Percentiles rank a stretch among this genome's conserved stretches.
Evolutionary conservation across 1,140 invertebrate species (phyloP).

Genomic region (Propsilocerus akamusi): DNA sequence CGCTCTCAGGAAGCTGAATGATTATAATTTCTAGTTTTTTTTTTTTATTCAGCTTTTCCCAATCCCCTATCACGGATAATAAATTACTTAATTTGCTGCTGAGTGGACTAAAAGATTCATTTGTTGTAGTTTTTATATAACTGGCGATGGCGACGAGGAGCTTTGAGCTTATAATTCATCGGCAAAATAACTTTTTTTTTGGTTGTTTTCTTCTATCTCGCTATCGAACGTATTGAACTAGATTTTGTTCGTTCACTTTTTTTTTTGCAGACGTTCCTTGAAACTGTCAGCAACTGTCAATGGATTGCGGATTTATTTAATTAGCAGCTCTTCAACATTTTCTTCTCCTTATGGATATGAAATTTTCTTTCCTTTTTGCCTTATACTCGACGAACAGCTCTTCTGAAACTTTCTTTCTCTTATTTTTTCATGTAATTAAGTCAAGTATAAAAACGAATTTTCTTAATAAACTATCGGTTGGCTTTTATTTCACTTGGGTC

Average conservation of each 20-base stretch:
- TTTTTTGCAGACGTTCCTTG: neutral
- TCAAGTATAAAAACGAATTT: too few relatives aligned
- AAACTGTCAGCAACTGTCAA: neutral
- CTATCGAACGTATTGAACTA: neutral
- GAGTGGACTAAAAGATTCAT: neutral
- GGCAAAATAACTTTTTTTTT: too few relatives aligned
- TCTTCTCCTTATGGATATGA: too few relatives aligned
- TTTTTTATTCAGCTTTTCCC: constrained; percentile 3
- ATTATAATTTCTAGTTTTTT: too few relatives aligned
- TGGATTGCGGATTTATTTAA: neutral
- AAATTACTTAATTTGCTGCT: neutral
- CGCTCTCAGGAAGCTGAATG: too few relatives aligned
- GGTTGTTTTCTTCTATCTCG: neutral
- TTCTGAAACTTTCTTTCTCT: too few relatives aligned
- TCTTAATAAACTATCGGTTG: too few relatives aligned
- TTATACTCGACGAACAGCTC: too few relatives aligned
- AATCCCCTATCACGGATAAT: neutral
- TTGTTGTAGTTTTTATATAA: neutral
- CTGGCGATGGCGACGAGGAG: neutral
- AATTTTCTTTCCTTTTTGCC: too few relatives aligned
- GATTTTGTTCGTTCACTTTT: neutral
- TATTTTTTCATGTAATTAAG: too few relatives aligned
- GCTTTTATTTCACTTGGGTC: too few relatives aligned
- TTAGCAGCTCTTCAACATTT: neutral
- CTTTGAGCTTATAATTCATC: too few relatives aligned